Conservation (phyloP, 2,888 invertebrate genomes). For the Gibbula magus region DNA sequence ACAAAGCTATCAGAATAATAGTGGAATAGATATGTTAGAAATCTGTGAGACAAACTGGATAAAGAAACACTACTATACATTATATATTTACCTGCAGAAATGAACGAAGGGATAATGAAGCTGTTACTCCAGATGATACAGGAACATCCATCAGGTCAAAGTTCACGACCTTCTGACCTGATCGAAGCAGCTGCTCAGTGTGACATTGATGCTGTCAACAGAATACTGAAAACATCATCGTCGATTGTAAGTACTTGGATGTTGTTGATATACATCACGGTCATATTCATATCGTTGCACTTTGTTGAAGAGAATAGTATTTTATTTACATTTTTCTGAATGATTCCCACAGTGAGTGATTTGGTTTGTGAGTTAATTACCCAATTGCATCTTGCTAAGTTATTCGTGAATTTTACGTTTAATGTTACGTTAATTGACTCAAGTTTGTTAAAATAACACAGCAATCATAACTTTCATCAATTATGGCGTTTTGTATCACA, state of each 20-base stretch:
- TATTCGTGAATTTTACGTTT: too few species aligned
- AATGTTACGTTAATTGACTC: too few species aligned
- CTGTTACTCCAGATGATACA: neutral
- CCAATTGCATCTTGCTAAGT: too few species aligned
- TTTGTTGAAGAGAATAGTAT: neutral
- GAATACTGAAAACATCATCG: neutral
- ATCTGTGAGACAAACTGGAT: too few species aligned
- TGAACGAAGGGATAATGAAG: slow-evolving; percentile 1
- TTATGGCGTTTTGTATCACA: too few species aligned
- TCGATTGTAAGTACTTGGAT: neutral
- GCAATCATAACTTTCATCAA: too few species aligned
- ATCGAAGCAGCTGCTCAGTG: slow-evolving; percentile 3
- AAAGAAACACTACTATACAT: too few species aligned
- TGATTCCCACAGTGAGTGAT: neutral
- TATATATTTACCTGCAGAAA: neutral
- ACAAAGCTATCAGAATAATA: neutral
- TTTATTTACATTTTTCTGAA: neutral
- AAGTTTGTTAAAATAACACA: too few species aligned
- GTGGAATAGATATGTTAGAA: neutral
- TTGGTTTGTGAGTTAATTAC: too few species aligned
- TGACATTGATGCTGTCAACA: neutral
- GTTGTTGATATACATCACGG: neutral
- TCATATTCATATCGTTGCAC: neutral
- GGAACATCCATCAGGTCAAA: neutral
- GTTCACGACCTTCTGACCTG: neutral